Conservation (phyloP, 2,797 vertebrate species). For the Etheostoma perlongum region DNA sequence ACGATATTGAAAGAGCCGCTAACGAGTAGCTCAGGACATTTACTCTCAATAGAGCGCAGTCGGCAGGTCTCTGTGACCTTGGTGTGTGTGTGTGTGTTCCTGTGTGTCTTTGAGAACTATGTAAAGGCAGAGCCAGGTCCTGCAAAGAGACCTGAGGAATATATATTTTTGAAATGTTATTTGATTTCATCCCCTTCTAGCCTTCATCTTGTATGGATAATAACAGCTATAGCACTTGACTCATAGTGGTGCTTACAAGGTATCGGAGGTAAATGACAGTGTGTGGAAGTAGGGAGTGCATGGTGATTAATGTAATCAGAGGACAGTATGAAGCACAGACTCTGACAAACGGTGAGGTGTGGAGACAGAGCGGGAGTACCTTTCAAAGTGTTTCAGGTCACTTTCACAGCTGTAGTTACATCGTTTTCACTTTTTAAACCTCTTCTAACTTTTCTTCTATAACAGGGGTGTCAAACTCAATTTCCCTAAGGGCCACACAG, state of each 20-base stretch:
- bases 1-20: slow-evolving; percentile 35
- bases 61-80: slow-evolving; percentile 69
- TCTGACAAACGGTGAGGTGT: background rate
- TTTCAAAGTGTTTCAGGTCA: slow-evolving; percentile 25
- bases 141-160: slow-evolving; percentile 22
- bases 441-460: background rate
- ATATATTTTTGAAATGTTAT: slow-evolving; percentile 53
- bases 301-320: slow-evolving; percentile 21
- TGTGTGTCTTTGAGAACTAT: slow-evolving; percentile 10
- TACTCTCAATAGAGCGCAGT: slow-evolving; percentile 54
- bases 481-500: too few species aligned
- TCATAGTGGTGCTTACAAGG: slow-evolving; percentile 35
- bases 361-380: background rate
- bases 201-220: slow-evolving; percentile 40
- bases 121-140: slow-evolving; percentile 37
- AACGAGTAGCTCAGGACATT: slow-evolving; percentile 50
- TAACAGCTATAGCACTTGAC: slow-evolving; percentile 35
- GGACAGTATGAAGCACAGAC: slow-evolving; percentile 3
- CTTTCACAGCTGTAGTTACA: slow-evolving; percentile 8
- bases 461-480: too few species aligned
- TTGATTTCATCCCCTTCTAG: slow-evolving; percentile 23
- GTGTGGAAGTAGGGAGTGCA: background rate
- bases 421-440: background rate
- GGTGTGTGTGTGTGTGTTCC: slow-evolving; percentile 4
- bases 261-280: slow-evolving; percentile 14